Evolutionary conservation across 92 coral and sea anemone species (phyloP).

Genomic region (Phenganax stokvisi): DNA sequence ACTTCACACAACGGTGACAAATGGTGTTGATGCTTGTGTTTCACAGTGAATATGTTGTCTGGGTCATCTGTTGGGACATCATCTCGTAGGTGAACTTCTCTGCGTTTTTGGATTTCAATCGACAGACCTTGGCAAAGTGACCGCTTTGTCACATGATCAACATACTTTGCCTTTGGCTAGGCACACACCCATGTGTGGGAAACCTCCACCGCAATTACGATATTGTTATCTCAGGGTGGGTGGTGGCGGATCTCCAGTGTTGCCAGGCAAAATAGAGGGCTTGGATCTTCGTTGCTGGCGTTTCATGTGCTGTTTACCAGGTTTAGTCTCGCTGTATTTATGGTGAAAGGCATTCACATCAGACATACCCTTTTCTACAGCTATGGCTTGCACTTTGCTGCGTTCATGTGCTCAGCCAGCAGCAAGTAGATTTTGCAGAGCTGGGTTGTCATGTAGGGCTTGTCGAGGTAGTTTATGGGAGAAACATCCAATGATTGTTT

Average conservation of each 20-base stretch:
- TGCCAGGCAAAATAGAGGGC: too few relatives aligned
- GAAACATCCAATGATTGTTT: constrained; percentile 31
- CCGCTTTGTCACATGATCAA: constrained; percentile 10
- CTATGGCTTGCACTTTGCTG: constrained; percentile 23
- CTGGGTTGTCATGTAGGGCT: too few relatives aligned
- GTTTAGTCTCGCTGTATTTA: not conserved
- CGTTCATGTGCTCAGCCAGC: constrained; percentile 37
- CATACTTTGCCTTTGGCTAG: constrained; percentile 16
- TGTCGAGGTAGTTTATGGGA: too few relatives aligned
- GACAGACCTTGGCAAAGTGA: constrained; percentile 9
- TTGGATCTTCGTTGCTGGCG: not conserved
- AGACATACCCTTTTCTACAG: constrained; percentile 28
- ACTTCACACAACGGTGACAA: not conserved
- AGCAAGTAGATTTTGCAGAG: constrained; percentile 8
- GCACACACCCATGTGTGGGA: constrained; percentile 14
- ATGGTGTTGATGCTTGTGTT: not conserved
- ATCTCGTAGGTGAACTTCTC: not conserved
- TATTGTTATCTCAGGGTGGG: not conserved
- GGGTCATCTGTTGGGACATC: not conserved
- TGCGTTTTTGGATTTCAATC: constrained; percentile 6
- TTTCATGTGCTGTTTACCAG: not conserved
- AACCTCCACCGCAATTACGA: constrained; percentile 20
- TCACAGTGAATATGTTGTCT: not conserved
- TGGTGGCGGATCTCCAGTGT: too few relatives aligned
- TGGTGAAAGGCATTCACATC: constrained; percentile 19